phyloP scores from a whole-genome alignment of 2,888 invertebrate species.

The Eupithecia vulgata region DNA sequence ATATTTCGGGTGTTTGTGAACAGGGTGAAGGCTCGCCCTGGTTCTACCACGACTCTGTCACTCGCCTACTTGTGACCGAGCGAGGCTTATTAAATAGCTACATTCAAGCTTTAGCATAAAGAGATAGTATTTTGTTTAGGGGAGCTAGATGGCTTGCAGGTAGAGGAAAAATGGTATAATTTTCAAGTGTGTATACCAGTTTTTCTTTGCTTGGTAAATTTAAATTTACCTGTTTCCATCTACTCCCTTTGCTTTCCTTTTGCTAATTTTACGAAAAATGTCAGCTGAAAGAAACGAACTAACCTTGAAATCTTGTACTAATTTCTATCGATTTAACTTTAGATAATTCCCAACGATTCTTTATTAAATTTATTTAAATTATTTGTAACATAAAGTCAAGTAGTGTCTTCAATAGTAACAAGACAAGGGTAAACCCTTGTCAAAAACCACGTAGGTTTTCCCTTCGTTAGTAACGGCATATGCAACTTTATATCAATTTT shows the following conservation, averaged over 20 bases:
- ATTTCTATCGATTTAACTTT: background rate
- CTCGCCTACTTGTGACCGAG: constrained; percentile 33
- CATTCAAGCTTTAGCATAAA: constrained; percentile 25
- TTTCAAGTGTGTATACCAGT: background rate
- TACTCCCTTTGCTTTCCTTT: background rate
- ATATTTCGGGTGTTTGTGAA: constrained; percentile 3
- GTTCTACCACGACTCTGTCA: constrained; percentile 36
- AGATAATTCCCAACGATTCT: background rate
- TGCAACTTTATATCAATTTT: background rate
- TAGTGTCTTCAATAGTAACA: background rate
- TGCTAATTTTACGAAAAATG: background rate
- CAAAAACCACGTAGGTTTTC: constrained; percentile 4
- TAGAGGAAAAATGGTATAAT: background rate
- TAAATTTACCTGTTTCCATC: background rate
- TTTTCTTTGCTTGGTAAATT: background rate
- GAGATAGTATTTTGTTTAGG: constrained; percentile 21
- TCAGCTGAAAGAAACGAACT: background rate
- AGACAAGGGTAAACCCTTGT: background rate
- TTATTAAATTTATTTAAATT: background rate
- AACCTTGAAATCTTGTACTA: background rate
- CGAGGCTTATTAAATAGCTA: constrained; percentile 38
- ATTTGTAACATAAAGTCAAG: background rate
- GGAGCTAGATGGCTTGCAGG: background rate
- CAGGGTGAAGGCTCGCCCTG: constrained; percentile 35
- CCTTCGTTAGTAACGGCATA: background rate